phyloP scores from a whole-genome alignment of 2,888 invertebrate genomes.

The Ophonus ardosiacus region DNA sequence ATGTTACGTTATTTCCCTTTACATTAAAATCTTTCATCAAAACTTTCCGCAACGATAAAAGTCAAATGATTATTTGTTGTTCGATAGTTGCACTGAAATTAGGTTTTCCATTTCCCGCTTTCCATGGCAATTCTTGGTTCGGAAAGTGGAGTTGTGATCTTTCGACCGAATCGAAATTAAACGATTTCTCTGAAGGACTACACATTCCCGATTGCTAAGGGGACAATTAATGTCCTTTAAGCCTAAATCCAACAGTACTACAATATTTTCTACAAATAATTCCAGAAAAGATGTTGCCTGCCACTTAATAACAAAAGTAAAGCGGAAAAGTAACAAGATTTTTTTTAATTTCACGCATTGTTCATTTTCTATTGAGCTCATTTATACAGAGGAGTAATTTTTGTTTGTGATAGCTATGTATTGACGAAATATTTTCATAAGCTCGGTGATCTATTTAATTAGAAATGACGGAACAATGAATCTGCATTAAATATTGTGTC shows the following conservation, averaged over 20 bases:
- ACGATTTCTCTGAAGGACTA: conserved; percentile 5
- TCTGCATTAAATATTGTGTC: too few species aligned
- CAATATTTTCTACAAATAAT: not conserved
- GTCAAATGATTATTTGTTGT: conserved; percentile 59
- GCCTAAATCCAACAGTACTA: not conserved
- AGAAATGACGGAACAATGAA: too few species aligned
- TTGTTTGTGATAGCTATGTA: too few species aligned
- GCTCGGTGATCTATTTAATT: too few species aligned
- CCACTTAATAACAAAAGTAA: too few species aligned
- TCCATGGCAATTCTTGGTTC: conserved; percentile 21
- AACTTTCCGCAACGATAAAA: conserved; percentile 36
- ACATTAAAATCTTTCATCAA: conserved; percentile 49
- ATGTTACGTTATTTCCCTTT: conserved; percentile 43
- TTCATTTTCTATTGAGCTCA: too few species aligned
- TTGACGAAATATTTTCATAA: too few species aligned
- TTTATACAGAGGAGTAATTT: too few species aligned
- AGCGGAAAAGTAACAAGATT: too few species aligned
- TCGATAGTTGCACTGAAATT: conserved; percentile 57
- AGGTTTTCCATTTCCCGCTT: conserved; percentile 57
- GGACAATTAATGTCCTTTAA: not conserved
- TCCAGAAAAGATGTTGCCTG: too few species aligned
- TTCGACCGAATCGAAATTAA: conserved; percentile 29
- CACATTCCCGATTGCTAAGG: conserved; percentile 12
- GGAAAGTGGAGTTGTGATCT: conserved; percentile 31
- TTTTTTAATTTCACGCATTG: too few species aligned